Percentiles rank a stretch among this genome's conserved stretches.
These are phyloP conservation scores for Marasmarcha lunaedactyla DNA, from an alignment of 2,888 invertebrate species.

Conservation along the genomic window DNA sequence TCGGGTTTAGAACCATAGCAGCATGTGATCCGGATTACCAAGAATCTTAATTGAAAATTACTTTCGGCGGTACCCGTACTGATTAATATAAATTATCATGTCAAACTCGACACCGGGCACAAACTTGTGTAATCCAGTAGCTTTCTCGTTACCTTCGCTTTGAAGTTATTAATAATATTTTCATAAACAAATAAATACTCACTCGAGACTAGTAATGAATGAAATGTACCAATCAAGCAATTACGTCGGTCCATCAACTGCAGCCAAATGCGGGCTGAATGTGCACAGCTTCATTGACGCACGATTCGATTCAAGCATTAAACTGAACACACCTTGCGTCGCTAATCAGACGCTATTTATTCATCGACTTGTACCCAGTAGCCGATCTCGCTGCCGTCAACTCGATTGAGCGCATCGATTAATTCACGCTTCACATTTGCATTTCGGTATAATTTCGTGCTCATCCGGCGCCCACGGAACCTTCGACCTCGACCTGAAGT, in stretches of 20 bases:
- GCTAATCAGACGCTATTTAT: conserved; percentile 58
- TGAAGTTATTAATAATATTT: neutral
- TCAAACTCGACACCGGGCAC: conserved; percentile 33
- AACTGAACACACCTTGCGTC: conserved; percentile 40
- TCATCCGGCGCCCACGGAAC: conserved; percentile 58
- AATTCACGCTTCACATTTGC: conserved; percentile 55
- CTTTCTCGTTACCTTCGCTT: conserved; percentile 30
- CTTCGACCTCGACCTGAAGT: conserved; percentile 52
- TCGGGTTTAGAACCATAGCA: conserved; percentile 30
- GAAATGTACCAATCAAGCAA: conserved; percentile 21
- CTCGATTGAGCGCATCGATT: conserved; percentile 54
- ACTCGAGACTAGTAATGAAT: conserved; percentile 17
- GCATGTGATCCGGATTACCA: conserved; percentile 58
- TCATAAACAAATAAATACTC: neutral
- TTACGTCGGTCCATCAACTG: conserved; percentile 28
- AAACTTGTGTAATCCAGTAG: conserved; percentile 36
- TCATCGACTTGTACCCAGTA: conserved; percentile 60
- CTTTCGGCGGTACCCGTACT: conserved; percentile 45
- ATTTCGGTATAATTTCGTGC: conserved; percentile 63
- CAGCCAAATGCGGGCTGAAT: conserved; percentile 34
- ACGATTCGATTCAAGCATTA: conserved; percentile 47
- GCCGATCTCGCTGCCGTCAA: conserved; percentile 46
- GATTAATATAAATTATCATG: conserved; percentile 51
- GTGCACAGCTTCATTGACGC: conserved; percentile 39
- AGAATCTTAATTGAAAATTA: conserved; percentile 63